phyloP scores from a whole-genome alignment of 2,888 invertebrate species.

The Sarcophaga variegata region DNA sequence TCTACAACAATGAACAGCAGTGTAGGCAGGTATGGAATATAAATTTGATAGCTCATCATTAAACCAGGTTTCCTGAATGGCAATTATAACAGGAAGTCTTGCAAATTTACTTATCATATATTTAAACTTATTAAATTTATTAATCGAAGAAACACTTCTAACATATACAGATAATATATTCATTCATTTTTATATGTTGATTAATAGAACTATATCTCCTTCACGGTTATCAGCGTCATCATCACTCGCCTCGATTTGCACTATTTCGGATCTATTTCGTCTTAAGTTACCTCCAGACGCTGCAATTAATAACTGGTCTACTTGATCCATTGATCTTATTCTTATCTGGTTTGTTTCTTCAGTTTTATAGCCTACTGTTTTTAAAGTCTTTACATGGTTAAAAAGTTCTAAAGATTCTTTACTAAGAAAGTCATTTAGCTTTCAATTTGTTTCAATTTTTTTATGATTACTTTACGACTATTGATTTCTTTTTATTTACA shows the following conservation, averaged over 20 bases:
- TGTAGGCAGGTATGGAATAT: constrained; percentile 16
- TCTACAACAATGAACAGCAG: neutral
- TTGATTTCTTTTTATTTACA: neutral
- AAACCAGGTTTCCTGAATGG: constrained; percentile 22
- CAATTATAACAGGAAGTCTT: constrained; percentile 1
- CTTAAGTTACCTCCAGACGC: neutral
- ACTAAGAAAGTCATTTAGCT: constrained; percentile 8
- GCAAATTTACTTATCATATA: constrained; percentile 12
- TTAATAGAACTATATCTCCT: neutral
- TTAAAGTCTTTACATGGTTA: constrained; percentile 13
- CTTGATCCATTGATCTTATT: constrained; percentile 12
- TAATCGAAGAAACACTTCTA: neutral
- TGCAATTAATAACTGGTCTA: constrained; percentile 15
- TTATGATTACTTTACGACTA: constrained; percentile 2
- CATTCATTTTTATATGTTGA: neutral
- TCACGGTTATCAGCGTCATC: neutral
- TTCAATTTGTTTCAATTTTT: neutral
- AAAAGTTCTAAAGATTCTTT: constrained; percentile 26
- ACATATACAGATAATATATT: constrained; percentile 14
- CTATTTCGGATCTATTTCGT: neutral
- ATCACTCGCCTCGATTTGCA: neutral
- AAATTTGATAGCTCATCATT: neutral
- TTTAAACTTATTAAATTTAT: constrained; percentile 6
- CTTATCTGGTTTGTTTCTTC: neutral
- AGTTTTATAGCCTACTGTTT: constrained; percentile 9